A percentile compares a stretch with the other conserved stretches of the same genome.
These are phyloP conservation scores for Camarhynchus parvulus DNA, from an alignment of 2,113 vertebrate species.

Conservation along the genomic window DNA sequence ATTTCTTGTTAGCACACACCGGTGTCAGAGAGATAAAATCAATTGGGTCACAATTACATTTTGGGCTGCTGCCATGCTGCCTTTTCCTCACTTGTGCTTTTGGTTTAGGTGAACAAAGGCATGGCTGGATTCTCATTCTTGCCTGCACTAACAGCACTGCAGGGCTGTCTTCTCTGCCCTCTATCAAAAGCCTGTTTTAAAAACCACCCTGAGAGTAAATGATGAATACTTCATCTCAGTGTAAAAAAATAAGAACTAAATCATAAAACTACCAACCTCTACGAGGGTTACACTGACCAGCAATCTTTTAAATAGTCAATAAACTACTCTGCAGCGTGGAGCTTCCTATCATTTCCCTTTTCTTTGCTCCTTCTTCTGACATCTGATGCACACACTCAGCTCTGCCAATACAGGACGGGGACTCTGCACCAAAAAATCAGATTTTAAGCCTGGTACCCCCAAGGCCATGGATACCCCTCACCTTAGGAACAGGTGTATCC, in stretches of 20 bases:
- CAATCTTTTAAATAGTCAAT: not conserved
- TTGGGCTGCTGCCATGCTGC: not conserved
- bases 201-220: not conserved
- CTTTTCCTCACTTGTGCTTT: not conserved
- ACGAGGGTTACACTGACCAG: not conserved
- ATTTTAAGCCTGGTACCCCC: not conserved
- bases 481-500: not conserved
- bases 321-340: not conserved
- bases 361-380: not conserved
- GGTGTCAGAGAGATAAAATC: not conserved
- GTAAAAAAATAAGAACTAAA: not conserved
- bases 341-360: not conserved
- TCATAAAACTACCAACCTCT: not conserved
- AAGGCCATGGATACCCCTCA: rapidly evolving
- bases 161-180: not conserved
- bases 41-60: not conserved
- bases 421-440: not conserved
- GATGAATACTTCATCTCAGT: not conserved
- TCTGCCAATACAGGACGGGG: not conserved
- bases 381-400: rapidly evolving
- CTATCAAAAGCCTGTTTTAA: not conserved
- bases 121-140: not conserved
- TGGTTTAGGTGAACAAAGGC: not conserved
- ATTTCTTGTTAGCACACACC: not conserved
- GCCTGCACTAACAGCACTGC: not conserved